Evolutionary conservation across 2,797 vertebrate genomes (phyloP).

Genomic region (Hypotaenidia philippensis): DNA sequence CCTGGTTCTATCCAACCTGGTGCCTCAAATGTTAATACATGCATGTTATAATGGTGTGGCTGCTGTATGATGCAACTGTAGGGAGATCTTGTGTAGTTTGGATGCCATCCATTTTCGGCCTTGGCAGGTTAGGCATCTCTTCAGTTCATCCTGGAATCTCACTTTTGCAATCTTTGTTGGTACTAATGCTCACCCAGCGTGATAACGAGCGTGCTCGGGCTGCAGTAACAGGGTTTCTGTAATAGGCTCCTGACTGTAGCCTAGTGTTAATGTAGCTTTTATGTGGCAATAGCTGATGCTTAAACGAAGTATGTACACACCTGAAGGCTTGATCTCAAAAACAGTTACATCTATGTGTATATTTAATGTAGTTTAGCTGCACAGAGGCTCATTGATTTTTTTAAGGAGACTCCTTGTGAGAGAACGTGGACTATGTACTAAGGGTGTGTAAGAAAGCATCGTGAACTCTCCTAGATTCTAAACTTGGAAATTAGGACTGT

Average conservation of each 20-base stretch:
- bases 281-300: slow-evolving; percentile 3
- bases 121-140: not conserved
- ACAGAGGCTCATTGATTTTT: not conserved
- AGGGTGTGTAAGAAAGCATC: not conserved
- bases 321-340: not conserved
- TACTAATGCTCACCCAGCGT: not conserved
- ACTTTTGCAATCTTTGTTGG: not conserved
- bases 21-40: not conserved
- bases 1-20: not conserved
- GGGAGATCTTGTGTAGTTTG: not conserved
- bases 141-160: not conserved
- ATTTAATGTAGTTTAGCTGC: not conserved
- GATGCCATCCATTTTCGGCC: not conserved
- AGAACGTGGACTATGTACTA: not conserved
- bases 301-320: not conserved
- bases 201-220: not conserved
- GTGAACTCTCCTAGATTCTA: not conserved
- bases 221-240: not conserved
- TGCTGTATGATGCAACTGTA: not conserved
- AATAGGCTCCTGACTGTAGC: not conserved
- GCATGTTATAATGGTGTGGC: not conserved
- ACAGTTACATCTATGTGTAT: not conserved
- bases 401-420: not conserved
- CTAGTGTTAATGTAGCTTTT: not conserved
- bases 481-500: not conserved